Percentiles rank a stretch among this genome's conserved stretches.
These are phyloP conservation scores for Hylaeus volcanicus DNA, from an alignment of 1,140 invertebrate genomes.

Conservation along the genomic window DNA sequence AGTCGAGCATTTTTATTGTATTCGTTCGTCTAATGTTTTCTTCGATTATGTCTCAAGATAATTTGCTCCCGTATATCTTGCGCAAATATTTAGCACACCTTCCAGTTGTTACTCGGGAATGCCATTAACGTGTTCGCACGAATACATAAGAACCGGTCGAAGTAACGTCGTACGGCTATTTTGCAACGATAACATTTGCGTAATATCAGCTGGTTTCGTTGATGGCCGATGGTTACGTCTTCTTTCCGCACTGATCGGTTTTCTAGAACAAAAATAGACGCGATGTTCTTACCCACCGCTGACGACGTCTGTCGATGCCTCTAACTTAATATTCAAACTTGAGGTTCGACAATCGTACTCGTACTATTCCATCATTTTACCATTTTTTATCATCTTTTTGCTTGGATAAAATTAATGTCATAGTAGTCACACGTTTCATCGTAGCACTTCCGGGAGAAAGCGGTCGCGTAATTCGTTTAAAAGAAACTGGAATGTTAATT, in stretches of 20 bases:
- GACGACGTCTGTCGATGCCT: not conserved
- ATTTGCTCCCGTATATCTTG: not conserved
- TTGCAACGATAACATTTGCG: conserved; percentile 6
- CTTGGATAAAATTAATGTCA: not conserved
- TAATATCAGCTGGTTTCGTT: not conserved
- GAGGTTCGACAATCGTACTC: not conserved
- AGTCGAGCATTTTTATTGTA: too few species aligned
- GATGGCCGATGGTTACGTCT: not conserved
- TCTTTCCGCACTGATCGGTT: not conserved
- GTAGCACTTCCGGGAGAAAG: not conserved
- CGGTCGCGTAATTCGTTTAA: not conserved
- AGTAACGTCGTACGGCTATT: not conserved
- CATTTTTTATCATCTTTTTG: not conserved
- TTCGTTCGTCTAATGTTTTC: too few species aligned
- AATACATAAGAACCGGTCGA: too few species aligned
- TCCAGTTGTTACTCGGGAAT: conserved; percentile 23
- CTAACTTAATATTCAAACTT: not conserved
- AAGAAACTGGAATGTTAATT: not conserved
- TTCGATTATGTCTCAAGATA: not conserved
- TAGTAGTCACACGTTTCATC: too few species aligned
- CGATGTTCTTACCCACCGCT: not conserved
- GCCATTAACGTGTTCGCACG: conserved; percentile 1
- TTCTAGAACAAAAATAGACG: not conserved
- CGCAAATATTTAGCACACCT: not conserved
- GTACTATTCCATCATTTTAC: too few species aligned